These are phyloP conservation scores for Agelas oroides DNA, from an alignment of 37 sponge, comb jelly and placozoan genomes.

Conservation along the genomic window DNA sequence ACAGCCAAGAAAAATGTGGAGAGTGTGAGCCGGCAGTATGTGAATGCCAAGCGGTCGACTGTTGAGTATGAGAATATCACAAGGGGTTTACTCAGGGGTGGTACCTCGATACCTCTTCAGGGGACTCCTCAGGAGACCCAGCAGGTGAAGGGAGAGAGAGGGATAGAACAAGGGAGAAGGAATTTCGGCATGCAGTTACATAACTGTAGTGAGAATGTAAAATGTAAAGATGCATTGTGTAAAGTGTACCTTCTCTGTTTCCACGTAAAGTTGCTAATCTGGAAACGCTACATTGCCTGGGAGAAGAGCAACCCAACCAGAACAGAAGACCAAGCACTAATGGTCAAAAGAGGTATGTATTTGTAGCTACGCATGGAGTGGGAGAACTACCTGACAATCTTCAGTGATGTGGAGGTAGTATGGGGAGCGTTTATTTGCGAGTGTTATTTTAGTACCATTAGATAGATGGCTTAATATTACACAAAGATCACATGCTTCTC, in stretches of 20 bases:
- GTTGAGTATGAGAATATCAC: constrained; percentile 80
- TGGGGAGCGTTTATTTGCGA: neutral
- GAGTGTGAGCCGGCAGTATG: constrained; percentile 61
- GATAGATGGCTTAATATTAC: too few relatives aligned
- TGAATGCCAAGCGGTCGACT: constrained; percentile 77
- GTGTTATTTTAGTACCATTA: neutral
- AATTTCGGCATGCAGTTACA: neutral
- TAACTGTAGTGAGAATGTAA: too few relatives aligned
- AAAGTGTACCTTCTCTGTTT: too few relatives aligned
- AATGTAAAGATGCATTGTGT: too few relatives aligned
- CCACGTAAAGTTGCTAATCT: constrained; percentile 79
- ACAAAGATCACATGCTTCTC: too few relatives aligned
- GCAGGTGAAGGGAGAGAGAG: constrained; percentile 63
- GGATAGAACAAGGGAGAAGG: neutral
- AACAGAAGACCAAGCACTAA: constrained; percentile 68
- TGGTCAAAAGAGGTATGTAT: constrained; percentile 87
- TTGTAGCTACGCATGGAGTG: too few relatives aligned
- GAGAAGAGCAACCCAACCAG: constrained; percentile 94
- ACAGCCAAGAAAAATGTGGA: constrained; percentile 83
- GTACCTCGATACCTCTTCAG: constrained; percentile 79
- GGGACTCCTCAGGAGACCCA: constrained; percentile 83
- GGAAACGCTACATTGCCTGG: constrained; percentile 92
- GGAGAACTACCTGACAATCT: too few relatives aligned
- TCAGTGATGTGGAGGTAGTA: neutral
- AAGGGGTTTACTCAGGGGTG: constrained; percentile 69